Base-by-base conservation (phyloP, 1,140 invertebrate species). In the Ips nitidus region DNA sequence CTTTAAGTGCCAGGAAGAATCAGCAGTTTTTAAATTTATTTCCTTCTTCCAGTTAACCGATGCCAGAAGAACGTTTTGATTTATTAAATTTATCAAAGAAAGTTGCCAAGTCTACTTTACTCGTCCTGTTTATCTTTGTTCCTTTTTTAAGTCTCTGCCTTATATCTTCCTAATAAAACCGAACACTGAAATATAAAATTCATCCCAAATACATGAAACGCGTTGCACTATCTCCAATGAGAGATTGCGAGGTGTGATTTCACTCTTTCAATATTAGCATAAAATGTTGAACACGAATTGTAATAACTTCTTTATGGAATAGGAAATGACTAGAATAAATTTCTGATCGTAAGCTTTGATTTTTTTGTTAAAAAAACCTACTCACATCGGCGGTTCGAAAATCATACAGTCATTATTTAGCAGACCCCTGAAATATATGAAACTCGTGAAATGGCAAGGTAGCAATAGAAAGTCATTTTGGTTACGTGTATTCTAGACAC, bases 81-180 rank as follows among this genome's bases (percentile, higher is more conserved):
- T 58, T 58, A 41, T 58, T n/a, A 58, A 58, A 58, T 58, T 58
- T 58, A 58, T 58, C 56, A 41, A 7, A 58, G 56, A 58, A 58
- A 58, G 56, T 58, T 58, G 56, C 56, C 56, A 58, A 41, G 56
- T 41, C 40, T 41, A 41, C 6, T 7, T 58, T 58, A 58, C 8
- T 6, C 56, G 40, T 41, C 41, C 56, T 58, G 56, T 58, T 58
- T 58, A 58, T 58, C 56, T 58, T 40, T 58, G 56, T 41, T 58
- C 40, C 7, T 6, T 58, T 58, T 58, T 58, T 40, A 40, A 58
- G 56, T 7, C 38, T 7, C n/a, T 36, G 37, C 37, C 52, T 55
- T 55, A 7, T 55, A 55, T 55, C 37, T 55, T 37, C 36, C 37
- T 55, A 55, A 55, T 55, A 55, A 55, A 55, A 55, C 52, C 37